Base-by-base conservation (phyloP, 2,888 invertebrate species). In the Plutella xylostella region DNA sequence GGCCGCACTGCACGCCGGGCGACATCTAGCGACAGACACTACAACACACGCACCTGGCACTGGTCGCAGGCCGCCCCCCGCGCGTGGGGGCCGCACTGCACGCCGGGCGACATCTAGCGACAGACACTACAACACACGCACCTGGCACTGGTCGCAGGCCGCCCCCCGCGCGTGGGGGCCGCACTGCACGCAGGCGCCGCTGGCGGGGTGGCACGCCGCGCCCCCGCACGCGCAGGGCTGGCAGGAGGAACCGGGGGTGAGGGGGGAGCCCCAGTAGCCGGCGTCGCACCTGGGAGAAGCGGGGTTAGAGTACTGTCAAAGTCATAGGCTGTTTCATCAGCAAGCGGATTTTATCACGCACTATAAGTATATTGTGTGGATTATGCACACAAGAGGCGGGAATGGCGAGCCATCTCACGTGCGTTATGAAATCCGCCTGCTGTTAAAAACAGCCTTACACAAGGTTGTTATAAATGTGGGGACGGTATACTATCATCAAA, bases 121-220 rank as follows among this genome's bases (percentile, higher is more conserved):
- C 25, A 25, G 25, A 28, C n/a, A n/a, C 9, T n/a, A 9, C 2
- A 38, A 17, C 15, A 18, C n/a, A 12, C 37, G 15, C 35, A 77
- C 82, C 72, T 82, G 69, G 54, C 82, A 85, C 51, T 87, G 86
- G 55, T 91, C 90, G 59, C 91, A 91, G 47, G 87, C 85, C 68
- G 89, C 90, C 28, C 91, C 88, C 61, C 87, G 87, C 0, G 86
- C 77, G 60, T 87, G 85, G 45, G 86, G 86, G 4, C 86, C 89
- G 64, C 98, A 98, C 34, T 90, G 89, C 45, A 94, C 87, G 72
- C 98, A 98, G 52, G 88, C 88, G 1, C 98, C 98, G 0, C 92
- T 92, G 54, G 86, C 74, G 33, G 89, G 86, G 72, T 97, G 93
- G 75, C 98, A 95, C 0, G 92, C 91, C 2, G 92, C 93, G 1